These are phyloP conservation scores for Choloepus didactylus DNA, from an alignment of 2,797 vertebrate species.

Conservation along the genomic window DNA sequence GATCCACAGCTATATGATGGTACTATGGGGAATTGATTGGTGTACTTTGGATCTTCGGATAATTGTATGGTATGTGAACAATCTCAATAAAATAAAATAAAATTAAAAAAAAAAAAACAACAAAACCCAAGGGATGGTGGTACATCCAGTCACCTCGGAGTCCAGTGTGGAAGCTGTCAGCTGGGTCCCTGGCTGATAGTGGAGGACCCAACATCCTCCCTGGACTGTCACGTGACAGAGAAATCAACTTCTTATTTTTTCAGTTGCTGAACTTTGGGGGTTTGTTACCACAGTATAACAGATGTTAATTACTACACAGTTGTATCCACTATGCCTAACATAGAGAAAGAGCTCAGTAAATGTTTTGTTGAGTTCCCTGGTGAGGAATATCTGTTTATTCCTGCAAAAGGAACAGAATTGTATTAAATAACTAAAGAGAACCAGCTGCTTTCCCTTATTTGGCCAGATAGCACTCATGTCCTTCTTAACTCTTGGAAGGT, in stretches of 20 bases:
- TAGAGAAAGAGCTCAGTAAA: not conserved
- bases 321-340: not conserved
- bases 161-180: not conserved
- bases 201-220: not conserved
- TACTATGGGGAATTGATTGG: too few relatives aligned
- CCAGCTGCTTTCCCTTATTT: slow-evolving; percentile 48
- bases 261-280: not conserved
- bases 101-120: too few relatives aligned
- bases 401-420: not conserved
- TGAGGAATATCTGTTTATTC: slow-evolving; percentile 48
- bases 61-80: too few relatives aligned
- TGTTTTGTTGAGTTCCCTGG: not conserved
- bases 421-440: not conserved
- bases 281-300: not conserved
- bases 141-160: not conserved
- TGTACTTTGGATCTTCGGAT: too few relatives aligned
- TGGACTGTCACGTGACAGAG: not conserved
- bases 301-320: not conserved
- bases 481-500: not conserved
- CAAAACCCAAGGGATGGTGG: not conserved
- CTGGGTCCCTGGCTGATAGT: fast-evolving
- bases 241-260: not conserved
- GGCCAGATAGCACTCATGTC: not conserved
- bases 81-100: too few relatives aligned
- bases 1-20: too few relatives aligned